Conservation (phyloP, 2,113 vertebrate species). For the Callospermophilus lateralis region DNA sequence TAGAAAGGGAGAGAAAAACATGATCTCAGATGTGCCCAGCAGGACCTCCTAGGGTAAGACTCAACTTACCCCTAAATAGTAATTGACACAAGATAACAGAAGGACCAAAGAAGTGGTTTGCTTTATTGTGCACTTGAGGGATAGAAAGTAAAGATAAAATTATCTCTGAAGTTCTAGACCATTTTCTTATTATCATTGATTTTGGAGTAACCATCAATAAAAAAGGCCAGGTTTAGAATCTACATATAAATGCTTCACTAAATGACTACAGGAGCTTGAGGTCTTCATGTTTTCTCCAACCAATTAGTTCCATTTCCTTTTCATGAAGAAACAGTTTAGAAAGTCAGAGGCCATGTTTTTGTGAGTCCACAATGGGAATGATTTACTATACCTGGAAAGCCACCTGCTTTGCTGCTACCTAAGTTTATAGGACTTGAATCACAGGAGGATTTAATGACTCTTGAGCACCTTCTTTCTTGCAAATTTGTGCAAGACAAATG, state of each 20-base stretch:
- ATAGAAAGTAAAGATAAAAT: background rate
- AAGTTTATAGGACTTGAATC: constrained; percentile 51
- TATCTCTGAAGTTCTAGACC: background rate
- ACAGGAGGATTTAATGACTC: background rate
- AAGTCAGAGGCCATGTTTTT: constrained; percentile 23
- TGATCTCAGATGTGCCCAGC: background rate
- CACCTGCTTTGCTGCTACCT: background rate
- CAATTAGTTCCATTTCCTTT: constrained; percentile 49
- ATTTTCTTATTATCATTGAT: background rate
- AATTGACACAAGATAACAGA: background rate
- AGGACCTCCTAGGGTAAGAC: background rate
- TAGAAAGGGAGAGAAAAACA: background rate
- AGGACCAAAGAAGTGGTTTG: background rate
- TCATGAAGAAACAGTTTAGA: constrained; percentile 17
- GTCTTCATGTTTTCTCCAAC: background rate
- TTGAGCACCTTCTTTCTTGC: background rate
- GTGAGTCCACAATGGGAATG: background rate
- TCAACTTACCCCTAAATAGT: background rate
- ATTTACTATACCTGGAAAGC: constrained; percentile 47
- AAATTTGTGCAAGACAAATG: constrained; percentile 54
- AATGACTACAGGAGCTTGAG: constrained; percentile 63
- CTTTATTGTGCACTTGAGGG: background rate
- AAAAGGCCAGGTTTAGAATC: constrained; percentile 51
- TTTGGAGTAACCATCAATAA: constrained; percentile 19
- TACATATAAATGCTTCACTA: constrained; percentile 31